Evolutionary conservation across 2,113 vertebrate species (phyloP), one percentile per base, ranked within the genome.

Genomic region (Cottus gobio): DNA sequence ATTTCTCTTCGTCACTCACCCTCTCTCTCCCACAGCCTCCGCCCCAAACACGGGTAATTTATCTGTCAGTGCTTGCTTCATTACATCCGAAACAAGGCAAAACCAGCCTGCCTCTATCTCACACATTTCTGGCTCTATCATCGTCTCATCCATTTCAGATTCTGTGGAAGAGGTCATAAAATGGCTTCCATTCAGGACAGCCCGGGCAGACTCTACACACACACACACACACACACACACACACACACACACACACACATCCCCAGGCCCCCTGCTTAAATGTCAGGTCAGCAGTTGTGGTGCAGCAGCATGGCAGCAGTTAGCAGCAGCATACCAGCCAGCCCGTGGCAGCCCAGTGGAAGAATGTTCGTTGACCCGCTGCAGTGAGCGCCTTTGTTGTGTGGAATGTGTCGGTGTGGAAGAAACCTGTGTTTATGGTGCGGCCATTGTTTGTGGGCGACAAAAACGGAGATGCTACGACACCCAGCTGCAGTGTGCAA

Each of bases 331-430:
- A 68, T 52, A 88, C 77, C 74, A 67, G 80, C 57, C 71, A 9
- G 58, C 70, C 81, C 62, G 76, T 68, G 62, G 71, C 80, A 57
- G 26, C 42, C 52, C 42, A 1, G 60, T 66, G 69, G 69, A 83
- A 75, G 86, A 89, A 88, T 90, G 82, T 85, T 72, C 34, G 36
- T 28, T 12, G 1, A 52, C 20, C 80, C 4, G 50, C 73, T 54
- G 83, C 85, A 75, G 80, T 11, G 75, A 56, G 22, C 4, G 52
- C 87, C 58, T 90, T 93, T 93, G 91, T 93, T 85, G 64, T 88
- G 87, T 58, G 93, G 91, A 93, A 93, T 93, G 91, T 75, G 79
- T 91, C 86, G 44, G 50, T 71, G 88, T 81, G 85, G 80, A 85
- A 83, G 85, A 72, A 70, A 80, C 74, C 58, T 82, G 84, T 54